Base-by-base conservation (phyloP, 2,113 vertebrate species). In the Lampris incognitus region DNA sequence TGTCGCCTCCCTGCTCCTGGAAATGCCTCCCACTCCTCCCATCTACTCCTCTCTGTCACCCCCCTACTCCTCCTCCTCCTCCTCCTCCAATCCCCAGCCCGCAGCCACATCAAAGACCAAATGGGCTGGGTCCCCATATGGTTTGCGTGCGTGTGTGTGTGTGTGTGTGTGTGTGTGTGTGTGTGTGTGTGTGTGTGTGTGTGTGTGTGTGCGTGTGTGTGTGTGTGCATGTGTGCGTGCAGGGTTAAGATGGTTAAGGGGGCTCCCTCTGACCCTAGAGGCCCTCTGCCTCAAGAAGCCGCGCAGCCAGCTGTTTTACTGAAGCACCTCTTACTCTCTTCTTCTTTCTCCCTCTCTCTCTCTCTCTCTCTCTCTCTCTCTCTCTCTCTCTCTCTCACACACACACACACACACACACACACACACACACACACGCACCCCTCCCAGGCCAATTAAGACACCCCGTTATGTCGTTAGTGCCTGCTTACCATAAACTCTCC, bases 111-210 rank as follows among this genome's bases (percentile, higher is more conserved):
- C 59, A 93, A 92, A 91, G 79, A 57, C 66, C 72, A 13, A 59
- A 77, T 88, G 89, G 89, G 86, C 65, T 89, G 87, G 87, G 88
- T 74, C 86, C 79, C 83, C 87, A 91, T 89, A 86, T 88, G 90
- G 82, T 85, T 75, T 76, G 62, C 84, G 86, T 87, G 78, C 78
- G 56, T n/a, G 68, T 51, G 81, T 50, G 78, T 61, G 67, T 60
- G 39, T 73, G 46, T 50, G 56, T 65, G 44, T 38, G 55, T 57
- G 66, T 52, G 11, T 55, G 66, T 65, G 62, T 52, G 38, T 42
- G 65, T 39, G 50, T 39, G 24, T 49, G 24, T 9, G 36, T 58
- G 44, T 50, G 13, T 48, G 42, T 64, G 61, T 44, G 52, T 24
- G 24, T 24, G 24, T 24, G 24, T 24, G 24, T 0, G 24, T 24